Evolutionary conservation across 2,113 vertebrate genomes (phyloP).

Genomic region (Stomatorhinus ivindoensis): DNA sequence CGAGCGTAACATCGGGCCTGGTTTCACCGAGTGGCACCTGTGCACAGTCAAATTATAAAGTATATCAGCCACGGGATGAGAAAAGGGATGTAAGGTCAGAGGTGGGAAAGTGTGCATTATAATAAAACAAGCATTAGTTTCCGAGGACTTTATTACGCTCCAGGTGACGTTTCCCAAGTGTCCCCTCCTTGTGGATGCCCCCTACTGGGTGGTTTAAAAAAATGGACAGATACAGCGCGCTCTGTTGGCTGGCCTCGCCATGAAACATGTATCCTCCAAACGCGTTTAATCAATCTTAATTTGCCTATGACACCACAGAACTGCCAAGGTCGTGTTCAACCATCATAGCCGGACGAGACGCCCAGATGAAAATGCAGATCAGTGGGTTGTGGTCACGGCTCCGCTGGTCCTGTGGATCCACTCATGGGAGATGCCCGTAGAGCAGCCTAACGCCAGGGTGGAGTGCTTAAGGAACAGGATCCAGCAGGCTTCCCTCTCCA

Average conservation of each 20-base stretch:
- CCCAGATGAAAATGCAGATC: neutral
- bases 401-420: neutral
- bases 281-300: neutral
- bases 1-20: neutral
- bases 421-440: neutral
- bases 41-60: neutral
- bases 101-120: neutral
- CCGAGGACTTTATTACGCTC: neutral
- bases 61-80: neutral
- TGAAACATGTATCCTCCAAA: neutral
- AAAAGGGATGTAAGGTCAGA: neutral
- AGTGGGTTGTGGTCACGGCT: neutral
- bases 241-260: neutral
- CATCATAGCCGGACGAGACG: neutral
- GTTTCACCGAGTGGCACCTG: neutral
- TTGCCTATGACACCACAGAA: neutral
- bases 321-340: neutral
- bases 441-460: neutral
- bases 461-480: neutral
- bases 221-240: neutral
- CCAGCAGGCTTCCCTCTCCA: neutral
- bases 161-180: neutral
- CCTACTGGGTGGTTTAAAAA: neutral
- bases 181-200: neutral
- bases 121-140: neutral